Percentiles rank a stretch among this genome's conserved stretches.
Evolutionary conservation across 2,888 invertebrate genomes (phyloP).

Genomic region (Drosophila subsilvestris): DNA sequence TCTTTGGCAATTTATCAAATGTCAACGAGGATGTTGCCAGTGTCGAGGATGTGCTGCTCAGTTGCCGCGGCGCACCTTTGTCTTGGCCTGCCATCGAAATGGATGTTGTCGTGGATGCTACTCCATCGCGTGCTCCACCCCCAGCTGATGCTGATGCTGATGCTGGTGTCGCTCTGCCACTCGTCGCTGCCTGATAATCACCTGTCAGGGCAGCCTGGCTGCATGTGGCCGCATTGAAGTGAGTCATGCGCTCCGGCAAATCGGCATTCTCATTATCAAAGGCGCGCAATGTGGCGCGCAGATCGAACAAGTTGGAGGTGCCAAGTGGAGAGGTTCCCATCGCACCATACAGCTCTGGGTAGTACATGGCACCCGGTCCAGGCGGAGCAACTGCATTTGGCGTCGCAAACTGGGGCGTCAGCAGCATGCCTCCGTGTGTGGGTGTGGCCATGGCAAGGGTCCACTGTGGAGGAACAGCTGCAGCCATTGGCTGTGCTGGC

Average conservation of each 20-base stretch:
- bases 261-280: slow-evolving; percentile 76
- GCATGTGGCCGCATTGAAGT: slow-evolving; percentile 36
- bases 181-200: slow-evolving; percentile 42
- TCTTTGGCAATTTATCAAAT: slow-evolving; percentile 78
- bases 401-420: slow-evolving; percentile 60
- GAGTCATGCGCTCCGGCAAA: slow-evolving; percentile 70
- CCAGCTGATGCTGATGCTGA: slow-evolving; percentile 14
- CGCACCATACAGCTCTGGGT: slow-evolving; percentile 57
- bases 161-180: slow-evolving; percentile 28
- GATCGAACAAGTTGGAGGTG: slow-evolving; percentile 70
- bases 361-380: slow-evolving; percentile 19
- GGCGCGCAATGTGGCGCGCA: slow-evolving; percentile 73
- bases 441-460: slow-evolving; percentile 71
- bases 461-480: slow-evolving; percentile 62
- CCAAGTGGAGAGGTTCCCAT: slow-evolving; percentile 28
- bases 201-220: slow-evolving; percentile 48
- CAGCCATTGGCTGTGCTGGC: slow-evolving; percentile 18
- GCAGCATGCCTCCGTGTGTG: slow-evolving; percentile 65
- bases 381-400: slow-evolving; percentile 3
- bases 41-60: slow-evolving; percentile 70
- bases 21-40: slow-evolving; percentile 74
- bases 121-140: background rate
- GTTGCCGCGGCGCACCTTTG: slow-evolving; percentile 49
- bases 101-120: slow-evolving; percentile 26
- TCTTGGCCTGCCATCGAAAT: slow-evolving; percentile 39